Conservation (phyloP, 2,888 invertebrate species). For the Tuta absoluta region DNA sequence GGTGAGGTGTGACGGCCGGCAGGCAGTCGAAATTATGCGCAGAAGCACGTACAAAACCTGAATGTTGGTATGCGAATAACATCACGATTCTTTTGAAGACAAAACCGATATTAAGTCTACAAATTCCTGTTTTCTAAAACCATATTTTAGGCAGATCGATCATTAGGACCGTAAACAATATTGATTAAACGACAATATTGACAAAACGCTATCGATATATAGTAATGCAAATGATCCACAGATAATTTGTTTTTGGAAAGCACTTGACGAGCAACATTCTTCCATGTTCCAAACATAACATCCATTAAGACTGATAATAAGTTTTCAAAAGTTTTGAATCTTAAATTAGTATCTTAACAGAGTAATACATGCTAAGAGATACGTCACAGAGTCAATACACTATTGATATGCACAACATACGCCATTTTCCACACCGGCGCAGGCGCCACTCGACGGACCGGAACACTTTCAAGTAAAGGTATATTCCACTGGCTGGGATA, state of each 20-base stretch:
- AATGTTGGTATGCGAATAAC: not conserved
- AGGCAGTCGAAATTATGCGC: constrained; percentile 34
- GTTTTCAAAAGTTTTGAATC: no score
- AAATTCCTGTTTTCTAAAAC: not conserved
- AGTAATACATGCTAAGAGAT: not conserved
- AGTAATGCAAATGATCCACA: not conserved
- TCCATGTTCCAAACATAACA: not conserved
- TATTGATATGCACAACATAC: constrained; percentile 38
- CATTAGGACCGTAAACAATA: no score
- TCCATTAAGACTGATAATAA: constrained; percentile 2
- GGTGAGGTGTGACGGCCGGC: constrained; percentile 57
- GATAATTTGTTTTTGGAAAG: not conserved
- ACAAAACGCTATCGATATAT: not conserved
- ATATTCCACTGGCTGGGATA: constrained; percentile 45
- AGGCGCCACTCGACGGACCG: constrained; percentile 47
- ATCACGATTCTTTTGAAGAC: no score
- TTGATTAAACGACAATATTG: no score
- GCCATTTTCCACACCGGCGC: constrained; percentile 52
- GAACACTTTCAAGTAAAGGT: constrained; percentile 71
- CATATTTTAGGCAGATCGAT: not conserved
- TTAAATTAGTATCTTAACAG: no score
- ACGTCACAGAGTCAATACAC: constrained; percentile 31
- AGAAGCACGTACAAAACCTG: constrained; percentile 41
- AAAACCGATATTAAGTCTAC: no score
- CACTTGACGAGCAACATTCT: not conserved